Percentiles rank a stretch among this genome's conserved stretches.
Evolutionary conservation across 2,797 vertebrate genomes (phyloP).

Genomic region (Tapera naevia): DNA sequence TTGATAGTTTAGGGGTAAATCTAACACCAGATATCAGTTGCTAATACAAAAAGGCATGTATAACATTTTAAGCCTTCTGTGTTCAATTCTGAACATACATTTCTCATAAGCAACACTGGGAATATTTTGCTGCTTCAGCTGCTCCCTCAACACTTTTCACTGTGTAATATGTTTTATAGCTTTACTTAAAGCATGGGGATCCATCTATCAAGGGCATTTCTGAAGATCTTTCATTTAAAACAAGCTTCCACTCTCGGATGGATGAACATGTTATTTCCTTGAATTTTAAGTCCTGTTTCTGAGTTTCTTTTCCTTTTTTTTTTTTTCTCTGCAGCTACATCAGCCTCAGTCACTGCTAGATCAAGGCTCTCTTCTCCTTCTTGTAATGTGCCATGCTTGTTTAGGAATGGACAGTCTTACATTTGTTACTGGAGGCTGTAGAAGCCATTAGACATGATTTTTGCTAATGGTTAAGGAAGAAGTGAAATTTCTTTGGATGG

Average conservation of each 20-base stretch:
- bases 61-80: background rate
- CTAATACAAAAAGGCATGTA: background rate
- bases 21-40: background rate
- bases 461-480: background rate
- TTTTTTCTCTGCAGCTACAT: background rate
- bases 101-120: background rate
- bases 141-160: background rate
- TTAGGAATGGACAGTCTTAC: background rate
- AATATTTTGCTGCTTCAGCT: conserved; percentile 6
- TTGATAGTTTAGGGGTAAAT: background rate
- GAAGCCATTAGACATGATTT: background rate
- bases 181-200: conserved; percentile 11
- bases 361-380: background rate
- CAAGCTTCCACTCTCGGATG: background rate
- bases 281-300: background rate
- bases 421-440: background rate
- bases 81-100: conserved; percentile 2
- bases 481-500: background rate
- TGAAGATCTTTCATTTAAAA: conserved; percentile 20
- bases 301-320: background rate
- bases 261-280: background rate
- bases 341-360: background rate
- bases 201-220: conserved; percentile 11
- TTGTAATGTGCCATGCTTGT: background rate
- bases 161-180: background rate